phyloP scores from a whole-genome alignment of 2,888 invertebrate species.

The Polydrusus pterygomalis region DNA sequence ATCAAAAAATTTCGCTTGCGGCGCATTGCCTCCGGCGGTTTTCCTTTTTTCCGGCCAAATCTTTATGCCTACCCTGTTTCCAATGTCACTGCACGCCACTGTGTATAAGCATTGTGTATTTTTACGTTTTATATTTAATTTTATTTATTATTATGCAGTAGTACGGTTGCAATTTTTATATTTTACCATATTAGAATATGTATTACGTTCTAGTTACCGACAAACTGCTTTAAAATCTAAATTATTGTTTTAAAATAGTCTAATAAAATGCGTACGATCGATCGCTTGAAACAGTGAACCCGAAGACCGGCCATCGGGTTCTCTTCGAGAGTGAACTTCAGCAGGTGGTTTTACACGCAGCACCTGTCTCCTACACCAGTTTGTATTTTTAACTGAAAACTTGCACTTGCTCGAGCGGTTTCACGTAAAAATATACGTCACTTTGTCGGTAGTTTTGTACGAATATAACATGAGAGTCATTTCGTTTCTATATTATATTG shows the following conservation, averaged over 20 bases:
- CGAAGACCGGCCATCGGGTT: slow-evolving; percentile 33
- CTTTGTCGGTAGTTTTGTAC: slow-evolving; percentile 41
- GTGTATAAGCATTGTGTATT: too few relatives aligned
- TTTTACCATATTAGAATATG: too few relatives aligned
- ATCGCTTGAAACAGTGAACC: slow-evolving; percentile 16
- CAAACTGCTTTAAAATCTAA: too few relatives aligned
- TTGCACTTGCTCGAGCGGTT: slow-evolving; percentile 63
- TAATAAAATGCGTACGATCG: slow-evolving; percentile 2
- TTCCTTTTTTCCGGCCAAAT: too few relatives aligned
- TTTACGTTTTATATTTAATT: too few relatives aligned
- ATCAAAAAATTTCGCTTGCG: too few relatives aligned
- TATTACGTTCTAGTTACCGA: too few relatives aligned
- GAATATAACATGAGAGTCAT: slow-evolving; percentile 11
- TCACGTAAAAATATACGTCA: slow-evolving; percentile 46
- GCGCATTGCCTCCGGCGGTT: too few relatives aligned
- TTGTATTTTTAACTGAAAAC: slow-evolving; percentile 66
- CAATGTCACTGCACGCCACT: too few relatives aligned
- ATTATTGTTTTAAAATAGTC: not conserved
- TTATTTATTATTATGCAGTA: too few relatives aligned
- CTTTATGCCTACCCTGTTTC: too few relatives aligned
- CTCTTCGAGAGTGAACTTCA: slow-evolving; percentile 53
- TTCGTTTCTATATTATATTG: not conserved
- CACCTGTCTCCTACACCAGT: slow-evolving; percentile 68
- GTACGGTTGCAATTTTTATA: too few relatives aligned
- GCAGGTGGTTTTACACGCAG: slow-evolving; percentile 61